Base-by-base conservation (phyloP, 2,797 vertebrate genomes). In the Buceros bicornis region DNA sequence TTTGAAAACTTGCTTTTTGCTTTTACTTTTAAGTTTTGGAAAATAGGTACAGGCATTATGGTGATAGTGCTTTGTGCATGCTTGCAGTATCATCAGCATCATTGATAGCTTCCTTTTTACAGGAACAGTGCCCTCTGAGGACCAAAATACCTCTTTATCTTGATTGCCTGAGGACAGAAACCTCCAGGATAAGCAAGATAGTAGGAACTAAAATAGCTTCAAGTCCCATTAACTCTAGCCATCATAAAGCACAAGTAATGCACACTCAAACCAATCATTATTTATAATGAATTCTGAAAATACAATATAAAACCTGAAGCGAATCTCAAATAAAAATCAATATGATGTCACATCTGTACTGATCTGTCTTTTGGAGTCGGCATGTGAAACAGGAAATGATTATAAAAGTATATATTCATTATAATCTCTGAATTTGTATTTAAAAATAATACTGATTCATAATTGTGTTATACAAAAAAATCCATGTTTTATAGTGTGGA, bases 221-320 rank as follows among this genome's bases (percentile, higher is more conserved):
- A 85, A 76, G 66, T 95, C 73, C 77, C 54, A 89, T 94, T 93
- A 87, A 89, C 33, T 78, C 70, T 62, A 78, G 25, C 24, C 58
- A 64, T 54, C 58, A 40, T 69, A 87, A 84, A 92, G 65, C n/a
- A 82, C 67, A 87, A 95, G 77, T 82, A 93, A 69, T 69, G 73
- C 73, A 78, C 66, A 60, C 25, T 87, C 50, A 67, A 90, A 88
- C 65, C 58, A 90, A 77, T 87, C 83, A 90, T 94, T 95, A 84
- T 94, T 92, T 93, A 79, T 94, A 95, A 94, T 91, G 82, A 81
- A 90, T 96, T 79, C 81, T 87, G 78, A 95, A 92, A 91, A 82
- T 84, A 60, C 43, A 8, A 67, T 78, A 89, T 48, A 77, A 93
- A 83, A 42, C 74, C 91, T 86, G 43, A 92, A 90, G 74, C 37